Evolutionary conservation across 2,888 invertebrate species (phyloP).

Genomic region (Junonia oenone): DNA sequence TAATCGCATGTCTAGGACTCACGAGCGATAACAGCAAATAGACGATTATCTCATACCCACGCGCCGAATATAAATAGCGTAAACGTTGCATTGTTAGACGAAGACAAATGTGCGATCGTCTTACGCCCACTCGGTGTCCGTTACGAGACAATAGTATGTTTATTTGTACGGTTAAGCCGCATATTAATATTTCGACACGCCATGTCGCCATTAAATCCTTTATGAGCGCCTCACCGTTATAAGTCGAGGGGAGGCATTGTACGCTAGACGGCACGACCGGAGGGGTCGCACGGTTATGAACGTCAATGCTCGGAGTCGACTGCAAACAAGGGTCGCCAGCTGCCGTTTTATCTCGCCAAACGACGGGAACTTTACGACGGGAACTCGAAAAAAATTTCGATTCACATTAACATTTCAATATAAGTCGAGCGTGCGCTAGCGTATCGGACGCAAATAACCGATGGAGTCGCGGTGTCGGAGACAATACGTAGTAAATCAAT

Average conservation of each 20-base stretch:
- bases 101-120: slow-evolving; percentile 66
- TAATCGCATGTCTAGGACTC: slow-evolving; percentile 21
- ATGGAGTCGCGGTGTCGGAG: slow-evolving; percentile 36
- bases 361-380: slow-evolving; percentile 39
- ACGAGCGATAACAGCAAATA: slow-evolving; percentile 47
- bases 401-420: slow-evolving; percentile 55
- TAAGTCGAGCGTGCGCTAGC: slow-evolving; percentile 38
- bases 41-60: slow-evolving; percentile 58
- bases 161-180: slow-evolving; percentile 52
- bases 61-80: slow-evolving; percentile 63
- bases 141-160: slow-evolving; percentile 47
- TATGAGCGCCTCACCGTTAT: slow-evolving; percentile 50
- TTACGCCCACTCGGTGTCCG: slow-evolving; percentile 51
- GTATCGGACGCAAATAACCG: slow-evolving; percentile 46
- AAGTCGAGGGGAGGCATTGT: slow-evolving; percentile 48
- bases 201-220: slow-evolving; percentile 66
- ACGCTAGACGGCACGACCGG: slow-evolving; percentile 26
- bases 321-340: slow-evolving; percentile 62
- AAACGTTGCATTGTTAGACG: slow-evolving; percentile 68
- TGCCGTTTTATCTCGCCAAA: slow-evolving; percentile 60
- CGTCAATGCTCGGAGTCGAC: slow-evolving; percentile 46
- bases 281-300: slow-evolving; percentile 42
- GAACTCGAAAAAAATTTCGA: slow-evolving; percentile 43
- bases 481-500: slow-evolving; percentile 70
- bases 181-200: slow-evolving; percentile 70